Conservation (phyloP, 1,140 invertebrate species). For the Littorina saxatilis region DNA sequence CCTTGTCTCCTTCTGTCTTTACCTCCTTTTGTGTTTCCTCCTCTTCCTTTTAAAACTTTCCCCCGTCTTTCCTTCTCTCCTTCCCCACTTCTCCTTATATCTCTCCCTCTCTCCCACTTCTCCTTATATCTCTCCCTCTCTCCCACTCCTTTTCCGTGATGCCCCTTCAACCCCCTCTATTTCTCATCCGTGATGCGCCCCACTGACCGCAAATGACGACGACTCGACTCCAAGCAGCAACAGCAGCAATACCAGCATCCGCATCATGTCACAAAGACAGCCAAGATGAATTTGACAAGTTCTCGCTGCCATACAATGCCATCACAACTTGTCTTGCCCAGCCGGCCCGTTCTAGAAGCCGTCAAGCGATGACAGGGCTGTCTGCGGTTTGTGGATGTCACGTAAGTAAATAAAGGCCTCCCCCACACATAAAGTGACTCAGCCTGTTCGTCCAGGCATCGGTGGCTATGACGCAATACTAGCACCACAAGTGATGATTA, state of each 20-base stretch:
- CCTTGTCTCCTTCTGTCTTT: too few species aligned
- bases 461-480: too few species aligned
- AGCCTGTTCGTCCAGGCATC: too few species aligned
- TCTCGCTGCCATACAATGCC: slow-evolving; percentile 7
- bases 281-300: slow-evolving; percentile 21
- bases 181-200: background rate
- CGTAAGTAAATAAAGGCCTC: slow-evolving; percentile 41
- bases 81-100: background rate
- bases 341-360: background rate
- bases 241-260: background rate
- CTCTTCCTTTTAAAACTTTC: too few species aligned
- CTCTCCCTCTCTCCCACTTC: background rate
- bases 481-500: too few species aligned
- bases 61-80: background rate
- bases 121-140: background rate
- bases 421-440: slow-evolving; percentile 13
- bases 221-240: too few species aligned
- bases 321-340: slow-evolving; percentile 15
- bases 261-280: slow-evolving; percentile 14
- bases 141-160: background rate
- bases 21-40: too few species aligned
- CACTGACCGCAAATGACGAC: too few species aligned
- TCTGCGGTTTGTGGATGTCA: slow-evolving; percentile 30
- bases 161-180: background rate
- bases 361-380: slow-evolving; percentile 15